Evolutionary conservation across 2,888 invertebrate genomes (phyloP).

Genomic region (Lasius fuliginosus): DNA sequence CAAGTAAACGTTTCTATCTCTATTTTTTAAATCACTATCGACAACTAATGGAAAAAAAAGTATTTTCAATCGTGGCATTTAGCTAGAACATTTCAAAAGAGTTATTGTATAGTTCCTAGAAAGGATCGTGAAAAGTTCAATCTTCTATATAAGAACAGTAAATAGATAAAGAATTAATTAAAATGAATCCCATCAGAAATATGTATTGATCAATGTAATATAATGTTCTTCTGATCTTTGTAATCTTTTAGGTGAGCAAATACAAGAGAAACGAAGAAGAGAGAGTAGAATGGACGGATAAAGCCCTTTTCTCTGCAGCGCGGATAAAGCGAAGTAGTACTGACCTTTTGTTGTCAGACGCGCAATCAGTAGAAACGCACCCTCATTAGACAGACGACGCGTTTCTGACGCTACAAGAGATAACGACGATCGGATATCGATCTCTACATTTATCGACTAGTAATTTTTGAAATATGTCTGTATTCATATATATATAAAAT

Average conservation of each 20-base stretch:
- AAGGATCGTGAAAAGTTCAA: neutral
- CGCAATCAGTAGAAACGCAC: neutral
- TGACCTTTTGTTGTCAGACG: neutral
- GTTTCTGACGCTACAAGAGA: neutral
- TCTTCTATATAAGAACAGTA: neutral
- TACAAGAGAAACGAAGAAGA: neutral
- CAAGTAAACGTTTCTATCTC: neutral
- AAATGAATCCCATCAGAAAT: neutral
- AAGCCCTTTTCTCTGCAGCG: neutral
- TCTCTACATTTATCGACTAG: neutral
- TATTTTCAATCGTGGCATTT: constrained; percentile 20
- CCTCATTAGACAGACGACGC: neutral
- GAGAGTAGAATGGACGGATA: neutral
- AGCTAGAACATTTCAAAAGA: neutral
- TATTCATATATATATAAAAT: neutral
- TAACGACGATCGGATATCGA: neutral
- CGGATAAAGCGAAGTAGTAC: constrained; percentile 2
- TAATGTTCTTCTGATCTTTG: neutral
- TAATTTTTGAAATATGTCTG: neutral
- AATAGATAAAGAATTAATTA: neutral
- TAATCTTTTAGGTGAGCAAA: neutral
- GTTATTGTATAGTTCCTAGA: neutral
- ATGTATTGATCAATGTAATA: neutral
- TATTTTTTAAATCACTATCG: neutral
- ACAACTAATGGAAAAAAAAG: neutral